Evolutionary conservation across 2,888 invertebrate species (phyloP).

Genomic region (Dione vanillae): DNA sequence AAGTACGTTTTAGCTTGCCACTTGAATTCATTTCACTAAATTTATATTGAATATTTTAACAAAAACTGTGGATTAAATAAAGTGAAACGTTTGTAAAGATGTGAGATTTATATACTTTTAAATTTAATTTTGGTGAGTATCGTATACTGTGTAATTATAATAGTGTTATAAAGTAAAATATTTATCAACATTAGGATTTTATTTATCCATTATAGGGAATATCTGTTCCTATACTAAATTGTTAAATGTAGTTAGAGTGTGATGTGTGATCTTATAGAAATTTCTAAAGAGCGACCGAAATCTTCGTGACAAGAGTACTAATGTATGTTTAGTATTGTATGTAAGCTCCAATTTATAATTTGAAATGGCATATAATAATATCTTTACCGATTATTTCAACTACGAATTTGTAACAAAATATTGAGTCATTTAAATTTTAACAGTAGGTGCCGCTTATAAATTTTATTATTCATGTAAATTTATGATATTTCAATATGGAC

Average conservation of each 20-base stretch:
- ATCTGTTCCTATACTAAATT: too few species aligned
- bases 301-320: not conserved
- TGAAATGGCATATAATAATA: too few species aligned
- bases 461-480: constrained; percentile 16
- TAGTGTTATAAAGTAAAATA: too few species aligned
- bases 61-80: not conserved
- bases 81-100: not conserved
- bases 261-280: too few species aligned
- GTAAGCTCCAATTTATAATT: not conserved
- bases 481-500: constrained; percentile 24
- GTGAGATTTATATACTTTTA: not conserved
- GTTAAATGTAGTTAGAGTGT: too few species aligned
- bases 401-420: not conserved
- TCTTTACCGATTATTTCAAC: too few species aligned
- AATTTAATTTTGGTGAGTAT: not conserved
- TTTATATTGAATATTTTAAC: not conserved
- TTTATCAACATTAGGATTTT: too few species aligned
- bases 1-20: not conserved
- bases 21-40: not conserved
- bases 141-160: too few species aligned
- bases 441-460: not conserved
- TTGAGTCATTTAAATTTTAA: not conserved
- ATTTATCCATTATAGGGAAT: too few species aligned
- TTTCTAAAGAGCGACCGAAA: too few species aligned
- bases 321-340: too few species aligned